A percentile compares a stretch with the other conserved stretches of the same genome.
phyloP scores from a whole-genome alignment of 2,113 vertebrate genomes.

The Anser brachyrhynchus region DNA sequence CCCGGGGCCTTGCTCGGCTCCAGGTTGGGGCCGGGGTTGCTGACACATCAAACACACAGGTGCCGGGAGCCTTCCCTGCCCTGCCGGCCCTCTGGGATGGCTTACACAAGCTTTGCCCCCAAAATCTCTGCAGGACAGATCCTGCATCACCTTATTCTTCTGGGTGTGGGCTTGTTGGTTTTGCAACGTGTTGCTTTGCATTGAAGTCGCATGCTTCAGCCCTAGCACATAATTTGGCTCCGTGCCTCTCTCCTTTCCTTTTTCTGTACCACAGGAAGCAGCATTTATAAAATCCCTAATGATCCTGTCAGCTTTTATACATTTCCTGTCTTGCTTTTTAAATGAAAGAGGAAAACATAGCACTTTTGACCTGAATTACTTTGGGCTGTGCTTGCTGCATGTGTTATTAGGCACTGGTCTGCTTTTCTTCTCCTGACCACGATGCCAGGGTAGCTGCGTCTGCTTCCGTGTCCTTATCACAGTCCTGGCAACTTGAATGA shows the following conservation, averaged over 20 bases:
- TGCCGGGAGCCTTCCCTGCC: not conserved
- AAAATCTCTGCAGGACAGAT: not conserved
- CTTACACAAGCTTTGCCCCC: not conserved
- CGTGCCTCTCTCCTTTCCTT: slow-evolving; percentile 23
- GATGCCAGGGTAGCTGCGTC: slow-evolving; percentile 4
- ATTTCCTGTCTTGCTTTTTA: slow-evolving; percentile 61
- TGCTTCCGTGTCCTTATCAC: not conserved
- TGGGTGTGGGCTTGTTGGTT: not conserved
- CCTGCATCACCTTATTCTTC: not conserved
- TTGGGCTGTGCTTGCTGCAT: not conserved
- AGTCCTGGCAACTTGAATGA: not conserved
- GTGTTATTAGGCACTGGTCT: not conserved
- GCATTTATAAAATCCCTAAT: slow-evolving; percentile 65
- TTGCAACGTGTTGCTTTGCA: not conserved
- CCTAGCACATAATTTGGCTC: slow-evolving; percentile 50
- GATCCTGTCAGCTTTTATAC: slow-evolving; percentile 64
- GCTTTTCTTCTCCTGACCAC: not conserved
- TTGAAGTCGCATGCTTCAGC: accelerated
- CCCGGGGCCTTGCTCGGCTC: not conserved
- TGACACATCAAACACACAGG: slow-evolving; percentile 31
- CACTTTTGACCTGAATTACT: slow-evolving; percentile 18
- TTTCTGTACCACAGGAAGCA: slow-evolving; percentile 63
- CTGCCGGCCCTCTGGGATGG: not conserved
- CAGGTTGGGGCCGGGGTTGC: slow-evolving; percentile 26
- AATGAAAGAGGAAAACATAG: slow-evolving; percentile 20